Evolutionary conservation across 2,888 invertebrate genomes (phyloP), one percentile per base, ranked within the genome.

Genomic region (Ormyrus thymus): DNA sequence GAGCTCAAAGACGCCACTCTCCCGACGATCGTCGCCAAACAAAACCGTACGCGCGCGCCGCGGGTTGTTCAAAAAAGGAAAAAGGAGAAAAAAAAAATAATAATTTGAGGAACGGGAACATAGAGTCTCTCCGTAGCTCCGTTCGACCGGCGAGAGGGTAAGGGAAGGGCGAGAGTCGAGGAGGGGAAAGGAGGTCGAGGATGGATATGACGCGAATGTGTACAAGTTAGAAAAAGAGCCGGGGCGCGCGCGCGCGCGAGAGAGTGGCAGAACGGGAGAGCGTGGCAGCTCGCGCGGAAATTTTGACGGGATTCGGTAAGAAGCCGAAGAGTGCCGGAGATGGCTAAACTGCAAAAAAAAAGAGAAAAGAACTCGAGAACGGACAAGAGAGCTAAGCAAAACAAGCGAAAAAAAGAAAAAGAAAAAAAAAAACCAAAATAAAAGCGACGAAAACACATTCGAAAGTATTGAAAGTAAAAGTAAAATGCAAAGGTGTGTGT

Each of bases 401-500:
- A 69, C 48, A 45, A 55, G 51, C 55, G 48, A 51, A 75, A 56
- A 11, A 53, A 55, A 81, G 74, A 80, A 62, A 78, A 56, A 9
- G 53, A 71, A 70, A 61, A 46, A 43, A 72, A 81, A 75, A 61
- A n/a, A n/a, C n/a, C 75, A 76, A 70, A 78, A n/a, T n/a, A n/a
- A 75, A 65, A 80, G 82, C 81, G 29, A 29, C 0, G 29, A 29
- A 29, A 29, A 29, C 29, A 29, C 29, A 29, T 29, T 29, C 29
- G 29, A 77, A 69, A 78, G 72, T n/a, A n/a, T 29, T 29, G 29
- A 79, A 80, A 84, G 82, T 83, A 84, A 84, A 84, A 84, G 29
- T 29, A 82, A 82, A 85, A 86, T 89, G 89, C 89, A 88, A 29
- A 89, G 89, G 90, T 90, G 90, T 89, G 88, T 89, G 90, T 90